phyloP scores from a whole-genome alignment of 2,113 vertebrate species.

The Terrapene triunguis region DNA sequence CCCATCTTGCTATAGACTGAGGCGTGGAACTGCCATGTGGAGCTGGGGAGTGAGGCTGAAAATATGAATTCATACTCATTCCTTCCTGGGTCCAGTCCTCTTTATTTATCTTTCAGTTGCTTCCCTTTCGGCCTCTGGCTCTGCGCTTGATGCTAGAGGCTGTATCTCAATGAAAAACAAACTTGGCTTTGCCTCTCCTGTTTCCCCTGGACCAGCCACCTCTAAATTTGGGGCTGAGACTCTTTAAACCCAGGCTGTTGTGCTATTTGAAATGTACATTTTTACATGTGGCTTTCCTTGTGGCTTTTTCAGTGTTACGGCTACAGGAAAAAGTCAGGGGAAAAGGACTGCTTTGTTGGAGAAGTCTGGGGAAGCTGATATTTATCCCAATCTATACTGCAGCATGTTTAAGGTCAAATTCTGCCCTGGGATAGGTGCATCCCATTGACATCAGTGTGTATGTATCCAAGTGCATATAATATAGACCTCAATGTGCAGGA shows the following conservation, averaged over 20 bases:
- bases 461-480: not conserved
- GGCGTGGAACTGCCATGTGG: not conserved
- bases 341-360: not conserved
- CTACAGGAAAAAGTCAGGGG: not conserved
- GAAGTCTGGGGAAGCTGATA: not conserved
- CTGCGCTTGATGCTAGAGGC: not conserved
- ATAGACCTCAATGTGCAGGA: not conserved
- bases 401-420: not conserved
- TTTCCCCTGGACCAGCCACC: not conserved
- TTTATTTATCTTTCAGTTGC: not conserved
- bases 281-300: not conserved
- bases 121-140: not conserved
- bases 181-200: not conserved
- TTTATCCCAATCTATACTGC: not conserved
- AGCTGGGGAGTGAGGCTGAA: not conserved
- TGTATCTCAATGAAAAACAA: not conserved
- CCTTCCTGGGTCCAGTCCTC: not conserved
- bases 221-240: not conserved
- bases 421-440: not conserved
- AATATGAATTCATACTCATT: not conserved
- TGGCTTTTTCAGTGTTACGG: not conserved
- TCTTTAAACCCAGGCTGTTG: not conserved
- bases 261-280: accelerated
- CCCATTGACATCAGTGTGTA: not conserved
- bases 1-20: not conserved